These are phyloP conservation scores for Dendrolimus kikuchii DNA, from an alignment of 1,140 invertebrate genomes.

Conservation along the genomic window DNA sequence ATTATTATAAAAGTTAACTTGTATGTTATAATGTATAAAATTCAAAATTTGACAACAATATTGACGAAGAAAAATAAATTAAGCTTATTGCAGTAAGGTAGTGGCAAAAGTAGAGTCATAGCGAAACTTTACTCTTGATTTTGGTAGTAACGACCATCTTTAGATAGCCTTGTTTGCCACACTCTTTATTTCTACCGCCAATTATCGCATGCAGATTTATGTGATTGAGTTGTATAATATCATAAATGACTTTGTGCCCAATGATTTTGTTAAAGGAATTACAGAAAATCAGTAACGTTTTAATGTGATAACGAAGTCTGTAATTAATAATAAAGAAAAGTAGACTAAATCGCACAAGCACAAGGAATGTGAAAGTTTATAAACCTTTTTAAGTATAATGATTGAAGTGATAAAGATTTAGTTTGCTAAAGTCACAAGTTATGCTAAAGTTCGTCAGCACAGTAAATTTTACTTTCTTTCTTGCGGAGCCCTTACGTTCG, in stretches of 20 bases:
- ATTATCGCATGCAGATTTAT: constrained; percentile 46
- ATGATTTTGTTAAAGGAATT: not conserved
- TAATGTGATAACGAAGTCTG: too few species aligned
- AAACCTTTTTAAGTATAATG: too few species aligned
- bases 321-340: too few species aligned
- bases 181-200: constrained; percentile 46
- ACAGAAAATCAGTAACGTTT: constrained; percentile 3
- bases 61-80: constrained; percentile 10
- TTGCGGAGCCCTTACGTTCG: constrained; percentile 71
- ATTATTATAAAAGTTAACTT: too few species aligned
- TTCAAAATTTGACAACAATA: too few species aligned
- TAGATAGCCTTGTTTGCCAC: constrained; percentile 60
- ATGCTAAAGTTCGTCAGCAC: constrained; percentile 56
- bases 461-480: constrained; percentile 71
- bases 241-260: constrained; percentile 16
- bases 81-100: constrained; percentile 50
- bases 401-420: not conserved
- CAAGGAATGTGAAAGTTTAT: too few species aligned
- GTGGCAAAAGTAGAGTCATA: constrained; percentile 68
- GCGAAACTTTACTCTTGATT: constrained; percentile 68
- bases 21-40: too few species aligned
- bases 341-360: too few species aligned
- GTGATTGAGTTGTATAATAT: constrained; percentile 24
- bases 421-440: constrained; percentile 27
- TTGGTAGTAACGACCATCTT: constrained; percentile 34